A percentile compares a stretch with the other conserved stretches of the same genome.
Conservation (phyloP, 2,113 vertebrate genomes). For the Melanostigma gelatinosum region DNA sequence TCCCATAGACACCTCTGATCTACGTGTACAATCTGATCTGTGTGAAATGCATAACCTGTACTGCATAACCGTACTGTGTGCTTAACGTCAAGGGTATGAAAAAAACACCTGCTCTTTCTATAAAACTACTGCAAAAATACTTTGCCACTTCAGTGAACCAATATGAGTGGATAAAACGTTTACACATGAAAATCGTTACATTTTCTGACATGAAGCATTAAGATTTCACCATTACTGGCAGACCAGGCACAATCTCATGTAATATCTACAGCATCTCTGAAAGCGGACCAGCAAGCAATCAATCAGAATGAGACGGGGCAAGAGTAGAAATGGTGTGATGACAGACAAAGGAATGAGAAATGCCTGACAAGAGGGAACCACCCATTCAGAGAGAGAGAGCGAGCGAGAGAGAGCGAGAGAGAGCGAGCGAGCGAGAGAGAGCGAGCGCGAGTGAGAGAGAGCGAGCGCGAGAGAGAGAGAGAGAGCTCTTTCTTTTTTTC, state of each 20-base stretch:
- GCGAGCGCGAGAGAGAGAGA: not conserved
- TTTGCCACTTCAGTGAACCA: not conserved
- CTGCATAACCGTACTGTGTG: not conserved
- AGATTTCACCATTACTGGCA: conserved; percentile 10
- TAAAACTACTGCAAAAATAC: not conserved
- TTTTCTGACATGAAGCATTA: conserved; percentile 7
- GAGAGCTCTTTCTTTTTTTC: too few relatives aligned
- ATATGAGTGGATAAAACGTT: not conserved
- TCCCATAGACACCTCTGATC: not conserved
- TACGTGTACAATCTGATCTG: conserved; percentile 2
- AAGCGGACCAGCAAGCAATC: conserved; percentile 13
- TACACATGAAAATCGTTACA: not conserved
- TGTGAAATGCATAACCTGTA: conserved; percentile 9
- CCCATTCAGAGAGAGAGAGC: not conserved
- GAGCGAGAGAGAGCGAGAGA: not conserved
- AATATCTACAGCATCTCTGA: conserved; percentile 20
- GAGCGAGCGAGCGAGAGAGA: too few relatives aligned
- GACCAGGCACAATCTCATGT: not conserved
- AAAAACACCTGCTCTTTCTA: not conserved
- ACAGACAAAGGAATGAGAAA: conserved; percentile 39
- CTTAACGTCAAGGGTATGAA: not conserved
- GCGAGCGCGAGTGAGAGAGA: not conserved
- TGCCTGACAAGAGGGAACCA: not conserved
- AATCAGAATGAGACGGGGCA: not conserved
- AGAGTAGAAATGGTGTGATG: conserved; percentile 25